Evolutionary conservation across 2,113 vertebrate species (phyloP), one percentile per base, ranked within the genome.

Genomic region (Poeciliopsis turrubarensis): DNA sequence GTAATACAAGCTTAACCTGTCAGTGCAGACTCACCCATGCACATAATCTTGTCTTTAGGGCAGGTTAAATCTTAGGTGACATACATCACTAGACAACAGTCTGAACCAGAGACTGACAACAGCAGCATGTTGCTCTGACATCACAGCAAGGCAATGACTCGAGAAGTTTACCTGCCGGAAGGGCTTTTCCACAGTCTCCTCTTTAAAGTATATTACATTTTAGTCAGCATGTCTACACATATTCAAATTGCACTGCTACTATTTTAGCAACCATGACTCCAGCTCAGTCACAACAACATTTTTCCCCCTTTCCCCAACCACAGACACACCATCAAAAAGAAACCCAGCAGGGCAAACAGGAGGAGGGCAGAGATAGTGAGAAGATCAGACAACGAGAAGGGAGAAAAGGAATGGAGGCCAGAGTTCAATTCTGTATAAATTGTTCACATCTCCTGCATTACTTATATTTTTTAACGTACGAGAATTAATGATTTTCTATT

Each of bases 231-330:
- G 73, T 79, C 70, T 74, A 80, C 64, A 47, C 57, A 70, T 57
- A 72, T 68, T 73, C 74, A 63, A 80, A 72, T 65, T 65, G 75
- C 73, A 12, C 15, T 15, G 82, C 82, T 87, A 86, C 85, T 82
- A 88, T 86, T 81, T 88, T 82, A 88, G 85, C 87, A 82, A 80
- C 84, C 76, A 76, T 70, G 81, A 86, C 79, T 75, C 78, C 78
- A 78, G 75, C 62, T 66, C 82, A 90, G 81, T 90, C 89, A 90
- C 83, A 91, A 92, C 85, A 93, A 89, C 89, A 92, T 92, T 92
- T 85, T 87, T 87, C 77, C 77, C 89, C 83, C 89, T 69, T 29
- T 79, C 82, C 76, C 72, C 79, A 76, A 91, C 89, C 86, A 76
- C 81, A 57, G 79, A 80, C 85, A 81, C 71, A 79, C 78, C 84